These are phyloP conservation scores for Ariolimax columbianus DNA, from an alignment of 2,888 invertebrate genomes.

Conservation along the genomic window DNA sequence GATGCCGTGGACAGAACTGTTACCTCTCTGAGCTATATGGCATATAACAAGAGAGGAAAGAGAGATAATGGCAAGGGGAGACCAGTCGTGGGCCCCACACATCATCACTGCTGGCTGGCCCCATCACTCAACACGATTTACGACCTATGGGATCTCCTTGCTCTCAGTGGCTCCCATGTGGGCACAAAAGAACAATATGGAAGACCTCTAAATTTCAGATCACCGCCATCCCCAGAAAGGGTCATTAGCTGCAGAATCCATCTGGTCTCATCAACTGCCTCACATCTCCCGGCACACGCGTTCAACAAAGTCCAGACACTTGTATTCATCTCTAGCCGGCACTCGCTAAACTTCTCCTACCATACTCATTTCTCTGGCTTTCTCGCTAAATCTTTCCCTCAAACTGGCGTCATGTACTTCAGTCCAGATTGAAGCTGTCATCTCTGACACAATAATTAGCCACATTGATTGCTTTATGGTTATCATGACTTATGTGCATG, in stretches of 20 bases:
- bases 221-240: neutral
- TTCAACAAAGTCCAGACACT: neutral
- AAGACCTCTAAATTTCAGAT: conserved; percentile 39
- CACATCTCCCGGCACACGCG: neutral
- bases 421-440: too few species aligned
- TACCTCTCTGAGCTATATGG: neutral
- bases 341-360: too few species aligned
- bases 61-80: neutral
- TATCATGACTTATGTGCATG: too few species aligned
- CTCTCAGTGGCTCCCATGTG: conserved; percentile 11
- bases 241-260: conserved; percentile 28
- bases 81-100: neutral
- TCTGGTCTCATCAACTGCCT: conserved; percentile 33
- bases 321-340: neutral
- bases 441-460: too few species aligned
- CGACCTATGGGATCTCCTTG: conserved; percentile 24
- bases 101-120: conserved; percentile 24
- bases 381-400: too few species aligned
- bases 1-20: neutral
- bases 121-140: conserved; percentile 30
- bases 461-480: too few species aligned
- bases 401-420: too few species aligned
- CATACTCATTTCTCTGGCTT: too few species aligned
- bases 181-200: conserved; percentile 43
- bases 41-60: neutral